Evolutionary conservation across 2,797 vertebrate species (phyloP).

Genomic region (Saxicola maurus): DNA sequence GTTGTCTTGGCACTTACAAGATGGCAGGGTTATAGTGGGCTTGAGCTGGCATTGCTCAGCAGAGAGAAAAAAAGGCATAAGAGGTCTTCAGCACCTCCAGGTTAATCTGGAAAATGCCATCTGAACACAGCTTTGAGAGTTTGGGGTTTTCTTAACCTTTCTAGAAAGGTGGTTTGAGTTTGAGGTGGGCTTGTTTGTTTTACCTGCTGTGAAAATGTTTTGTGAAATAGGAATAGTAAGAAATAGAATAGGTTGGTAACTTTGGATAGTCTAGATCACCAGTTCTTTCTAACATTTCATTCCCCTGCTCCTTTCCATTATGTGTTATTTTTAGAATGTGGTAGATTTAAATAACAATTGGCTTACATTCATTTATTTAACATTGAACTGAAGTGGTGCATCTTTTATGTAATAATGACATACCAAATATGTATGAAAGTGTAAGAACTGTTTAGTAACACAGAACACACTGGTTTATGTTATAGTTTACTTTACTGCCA

Average conservation of each 20-base stretch:
- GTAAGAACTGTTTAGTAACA: neutral
- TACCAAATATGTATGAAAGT: neutral
- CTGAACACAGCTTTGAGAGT: neutral
- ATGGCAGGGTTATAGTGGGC: neutral
- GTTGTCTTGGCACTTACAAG: neutral
- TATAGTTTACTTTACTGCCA: neutral
- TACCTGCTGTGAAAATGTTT: neutral
- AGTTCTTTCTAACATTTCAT: neutral
- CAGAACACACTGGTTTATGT: neutral
- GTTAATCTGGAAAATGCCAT: neutral
- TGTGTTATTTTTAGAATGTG: neutral
- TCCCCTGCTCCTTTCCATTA: neutral
- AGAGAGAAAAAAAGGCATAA: neutral
- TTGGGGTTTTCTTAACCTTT: neutral
- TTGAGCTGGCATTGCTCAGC: neutral
- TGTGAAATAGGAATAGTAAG: neutral
- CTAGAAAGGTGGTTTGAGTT: neutral
- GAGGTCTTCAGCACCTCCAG: neutral
- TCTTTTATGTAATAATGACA: neutral
- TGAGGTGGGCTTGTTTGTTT: neutral
- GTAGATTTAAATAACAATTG: neutral
- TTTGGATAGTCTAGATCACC: fast-evolving
- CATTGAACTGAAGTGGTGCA: neutral
- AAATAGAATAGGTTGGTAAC: neutral
- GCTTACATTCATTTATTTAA: neutral